Conservation (phyloP, 1,140 invertebrate genomes). For the Aplysia californica region DNA sequence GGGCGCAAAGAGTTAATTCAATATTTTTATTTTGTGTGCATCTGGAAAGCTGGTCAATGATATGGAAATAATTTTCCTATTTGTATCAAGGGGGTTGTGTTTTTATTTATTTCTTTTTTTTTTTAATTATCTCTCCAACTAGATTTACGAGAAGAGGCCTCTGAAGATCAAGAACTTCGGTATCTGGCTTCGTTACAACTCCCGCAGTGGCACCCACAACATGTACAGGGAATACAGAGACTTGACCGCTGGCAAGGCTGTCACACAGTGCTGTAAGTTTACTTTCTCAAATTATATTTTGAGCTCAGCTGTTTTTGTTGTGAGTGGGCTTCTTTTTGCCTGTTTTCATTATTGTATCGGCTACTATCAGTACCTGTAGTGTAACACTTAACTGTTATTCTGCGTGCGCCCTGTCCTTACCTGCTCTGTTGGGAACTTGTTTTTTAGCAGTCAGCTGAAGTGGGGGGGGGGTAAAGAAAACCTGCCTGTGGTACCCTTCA, state of each 20-base stretch:
- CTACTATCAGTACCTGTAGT: too few relatives aligned
- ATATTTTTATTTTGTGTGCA: too few relatives aligned
- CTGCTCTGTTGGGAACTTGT: background rate
- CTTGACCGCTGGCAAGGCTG: conserved; percentile 91
- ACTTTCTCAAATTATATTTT: background rate
- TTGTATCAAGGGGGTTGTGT: too few relatives aligned
- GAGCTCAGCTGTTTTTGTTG: background rate
- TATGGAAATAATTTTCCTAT: too few relatives aligned
- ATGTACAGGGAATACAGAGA: conserved; percentile 99
- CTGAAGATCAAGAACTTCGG: conserved; percentile 98
- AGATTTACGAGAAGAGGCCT: conserved; percentile 91
- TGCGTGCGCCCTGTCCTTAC: background rate
- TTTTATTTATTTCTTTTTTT: too few relatives aligned
- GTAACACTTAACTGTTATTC: background rate
- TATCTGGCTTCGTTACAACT: conserved; percentile 96
- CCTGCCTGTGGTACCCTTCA: too few relatives aligned
- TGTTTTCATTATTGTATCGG: too few relatives aligned
- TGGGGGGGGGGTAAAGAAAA: too few relatives aligned
- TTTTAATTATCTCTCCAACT: too few relatives aligned
- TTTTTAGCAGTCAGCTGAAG: too few relatives aligned
- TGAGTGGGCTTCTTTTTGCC: background rate
- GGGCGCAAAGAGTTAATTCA: too few relatives aligned
- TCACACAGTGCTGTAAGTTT: conserved; percentile 90
- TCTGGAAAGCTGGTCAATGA: too few relatives aligned
- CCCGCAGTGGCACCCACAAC: conserved; percentile 98